Evolutionary conservation across 2,113 vertebrate species (phyloP).

Genomic region (Chloebia gouldiae): DNA sequence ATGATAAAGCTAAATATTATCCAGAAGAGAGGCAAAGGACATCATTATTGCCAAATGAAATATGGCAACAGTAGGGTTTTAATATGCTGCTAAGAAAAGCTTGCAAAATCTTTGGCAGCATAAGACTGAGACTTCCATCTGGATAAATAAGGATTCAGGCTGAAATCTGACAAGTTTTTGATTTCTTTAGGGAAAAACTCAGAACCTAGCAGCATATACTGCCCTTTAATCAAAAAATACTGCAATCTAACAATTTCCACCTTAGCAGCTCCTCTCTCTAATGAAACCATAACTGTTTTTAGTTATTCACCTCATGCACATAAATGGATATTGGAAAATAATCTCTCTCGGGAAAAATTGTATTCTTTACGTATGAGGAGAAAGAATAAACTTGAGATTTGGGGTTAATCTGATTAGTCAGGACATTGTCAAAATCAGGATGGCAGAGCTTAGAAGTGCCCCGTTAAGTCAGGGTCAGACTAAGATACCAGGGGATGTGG

Average conservation of each 20-base stretch:
- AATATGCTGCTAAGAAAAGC: neutral
- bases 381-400: neutral
- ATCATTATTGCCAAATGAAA: constrained; percentile 35
- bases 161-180: neutral
- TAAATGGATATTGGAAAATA: neutral
- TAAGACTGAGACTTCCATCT: neutral
- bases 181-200: neutral
- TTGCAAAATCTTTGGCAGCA: neutral
- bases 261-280: neutral
- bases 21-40: constrained; percentile 9
- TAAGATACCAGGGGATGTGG: neutral
- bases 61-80: neutral
- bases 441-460: neutral
- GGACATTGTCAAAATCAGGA: neutral
- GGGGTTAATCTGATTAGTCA: neutral
- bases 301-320: neutral
- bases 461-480: neutral
- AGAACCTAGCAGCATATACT: neutral
- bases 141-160: neutral
- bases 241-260: neutral
- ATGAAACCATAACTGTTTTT: neutral
- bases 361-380: neutral
- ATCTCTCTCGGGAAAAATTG: neutral
- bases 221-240: neutral
- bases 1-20: constrained; percentile 40